Evolutionary conservation across 2,888 invertebrate genomes (phyloP).

Genomic region (Drosophila neutralis): DNA sequence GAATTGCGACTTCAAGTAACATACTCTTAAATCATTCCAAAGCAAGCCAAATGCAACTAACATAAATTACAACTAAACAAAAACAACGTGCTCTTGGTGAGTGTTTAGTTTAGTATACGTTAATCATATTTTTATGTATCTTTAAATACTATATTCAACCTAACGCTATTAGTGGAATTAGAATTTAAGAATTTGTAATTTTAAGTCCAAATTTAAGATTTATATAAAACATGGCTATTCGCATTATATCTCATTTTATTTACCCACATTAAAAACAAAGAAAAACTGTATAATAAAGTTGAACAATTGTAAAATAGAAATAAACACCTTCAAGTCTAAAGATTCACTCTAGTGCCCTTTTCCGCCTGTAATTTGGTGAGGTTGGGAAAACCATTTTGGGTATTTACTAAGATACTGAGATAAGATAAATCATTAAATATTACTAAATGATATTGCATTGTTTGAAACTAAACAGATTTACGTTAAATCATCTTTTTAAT

Average conservation of each 20-base stretch:
- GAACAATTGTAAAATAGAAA: not conserved
- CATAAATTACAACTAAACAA: not conserved
- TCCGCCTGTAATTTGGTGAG: too few species aligned
- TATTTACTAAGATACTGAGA: not conserved
- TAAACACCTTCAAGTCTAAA: not conserved
- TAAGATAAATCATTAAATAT: not conserved
- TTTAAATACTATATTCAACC: not conserved
- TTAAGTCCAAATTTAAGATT: not conserved
- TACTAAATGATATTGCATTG: not conserved
- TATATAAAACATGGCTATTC: not conserved
- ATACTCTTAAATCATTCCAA: slow-evolving; percentile 27
- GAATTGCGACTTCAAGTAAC: slow-evolving; percentile 23
- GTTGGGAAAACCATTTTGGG: not conserved
- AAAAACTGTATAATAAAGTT: not conserved
- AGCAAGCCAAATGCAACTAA: not conserved
- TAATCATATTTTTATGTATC: not conserved
- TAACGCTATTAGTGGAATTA: not conserved
- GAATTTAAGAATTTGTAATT: not conserved
- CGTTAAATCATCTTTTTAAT: not conserved
- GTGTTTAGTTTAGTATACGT: not conserved
- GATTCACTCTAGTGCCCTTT: not conserved
- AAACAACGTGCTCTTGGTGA: not conserved
- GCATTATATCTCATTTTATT: not conserved
- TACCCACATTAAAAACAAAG: not conserved
- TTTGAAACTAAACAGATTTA: not conserved